Evolutionary conservation across 2,113 vertebrate species (phyloP).

Genomic region (Periophthalmodon schlosseri): DNA sequence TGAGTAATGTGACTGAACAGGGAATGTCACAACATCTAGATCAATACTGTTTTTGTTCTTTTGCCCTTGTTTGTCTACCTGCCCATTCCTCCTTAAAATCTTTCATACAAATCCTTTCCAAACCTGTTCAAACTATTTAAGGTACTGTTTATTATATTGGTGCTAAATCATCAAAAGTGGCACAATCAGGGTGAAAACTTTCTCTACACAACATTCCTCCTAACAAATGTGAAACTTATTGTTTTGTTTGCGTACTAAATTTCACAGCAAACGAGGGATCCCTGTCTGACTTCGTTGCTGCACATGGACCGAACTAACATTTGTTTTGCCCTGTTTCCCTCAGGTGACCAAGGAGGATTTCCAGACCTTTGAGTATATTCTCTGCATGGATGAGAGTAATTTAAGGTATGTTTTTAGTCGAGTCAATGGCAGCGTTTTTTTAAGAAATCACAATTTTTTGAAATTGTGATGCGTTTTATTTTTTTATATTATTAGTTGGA

Average conservation of each 20-base stretch:
- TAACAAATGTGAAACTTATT: slow-evolving; percentile 46
- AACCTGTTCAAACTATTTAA: slow-evolving; percentile 9
- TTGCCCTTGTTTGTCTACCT: slow-evolving; percentile 11
- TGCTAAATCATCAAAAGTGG: slow-evolving; percentile 30
- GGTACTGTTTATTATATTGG: slow-evolving; percentile 14
- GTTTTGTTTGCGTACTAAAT: neutral
- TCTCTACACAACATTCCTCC: slow-evolving; percentile 33
- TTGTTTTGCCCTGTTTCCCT: slow-evolving; percentile 43
- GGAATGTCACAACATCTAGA: slow-evolving; percentile 27
- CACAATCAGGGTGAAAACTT: slow-evolving; percentile 14
- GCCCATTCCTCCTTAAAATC: neutral
- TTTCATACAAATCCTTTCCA: slow-evolving; percentile 10
- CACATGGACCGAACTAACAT: slow-evolving; percentile 41
- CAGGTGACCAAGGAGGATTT: slow-evolving; percentile 95
- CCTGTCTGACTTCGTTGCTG: slow-evolving; percentile 4
- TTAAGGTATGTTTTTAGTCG: slow-evolving; percentile 79
- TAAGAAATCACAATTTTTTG: neutral
- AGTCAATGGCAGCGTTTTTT: neutral
- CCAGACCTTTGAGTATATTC: slow-evolving; percentile 87
- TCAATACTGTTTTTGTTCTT: slow-evolving; percentile 1
- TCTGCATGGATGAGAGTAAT: slow-evolving; percentile 98
- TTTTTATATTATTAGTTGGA: neutral
- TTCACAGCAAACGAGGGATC: slow-evolving; percentile 1
- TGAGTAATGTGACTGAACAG: neutral
- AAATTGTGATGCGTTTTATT: slow-evolving; percentile 7